A percentile compares a stretch with the other conserved stretches of the same genome.
phyloP scores from a whole-genome alignment of 2,888 invertebrate species.

The Zygaena filipendulae region DNA sequence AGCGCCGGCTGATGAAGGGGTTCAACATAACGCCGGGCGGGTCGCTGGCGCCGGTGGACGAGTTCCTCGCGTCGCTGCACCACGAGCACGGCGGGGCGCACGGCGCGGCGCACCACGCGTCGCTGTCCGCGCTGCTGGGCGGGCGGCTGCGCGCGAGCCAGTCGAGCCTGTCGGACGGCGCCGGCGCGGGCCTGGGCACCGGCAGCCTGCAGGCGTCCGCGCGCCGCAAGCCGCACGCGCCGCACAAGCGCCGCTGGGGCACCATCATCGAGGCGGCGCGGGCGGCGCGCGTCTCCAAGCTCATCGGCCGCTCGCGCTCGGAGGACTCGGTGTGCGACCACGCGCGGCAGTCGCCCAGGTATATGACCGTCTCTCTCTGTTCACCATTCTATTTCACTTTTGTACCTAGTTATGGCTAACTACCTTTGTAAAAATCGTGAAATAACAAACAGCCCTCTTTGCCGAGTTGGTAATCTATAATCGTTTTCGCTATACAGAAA shows the following conservation, averaged over 20 bases:
- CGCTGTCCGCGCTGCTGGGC: conserved; percentile 76
- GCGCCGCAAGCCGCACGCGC: conserved; percentile 59
- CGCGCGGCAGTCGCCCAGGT: conserved; percentile 67
- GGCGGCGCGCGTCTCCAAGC: conserved; percentile 80
- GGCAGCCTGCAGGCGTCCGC: conserved; percentile 29
- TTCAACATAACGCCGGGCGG: conserved; percentile 86
- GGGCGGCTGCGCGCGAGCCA: conserved; percentile 48
- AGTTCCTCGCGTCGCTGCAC: conserved; percentile 80
- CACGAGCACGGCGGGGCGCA: conserved; percentile 59
- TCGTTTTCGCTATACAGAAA: no score
- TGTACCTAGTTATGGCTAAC: no score
- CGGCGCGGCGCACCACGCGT: conserved; percentile 50
- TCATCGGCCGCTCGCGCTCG: conserved; percentile 81
- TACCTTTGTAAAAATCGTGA: no score
- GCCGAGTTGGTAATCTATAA: no score
- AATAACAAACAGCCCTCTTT: no score
- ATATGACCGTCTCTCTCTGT: conserved; percentile 19
- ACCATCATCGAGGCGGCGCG: conserved; percentile 90
- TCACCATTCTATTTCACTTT: no score
- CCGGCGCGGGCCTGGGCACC: conserved; percentile 16
- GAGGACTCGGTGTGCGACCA: conserved; percentile 83
- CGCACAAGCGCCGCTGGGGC: conserved; percentile 83
- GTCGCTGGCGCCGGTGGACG: conserved; percentile 78
- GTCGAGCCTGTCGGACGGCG: conserved; percentile 42
- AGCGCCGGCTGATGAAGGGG: conserved; percentile 92